A percentile compares a stretch with the other conserved stretches of the same genome.
Evolutionary conservation across 92 coral and sea anemone genomes (phyloP).

Genomic region (Virgularia gustaviana): DNA sequence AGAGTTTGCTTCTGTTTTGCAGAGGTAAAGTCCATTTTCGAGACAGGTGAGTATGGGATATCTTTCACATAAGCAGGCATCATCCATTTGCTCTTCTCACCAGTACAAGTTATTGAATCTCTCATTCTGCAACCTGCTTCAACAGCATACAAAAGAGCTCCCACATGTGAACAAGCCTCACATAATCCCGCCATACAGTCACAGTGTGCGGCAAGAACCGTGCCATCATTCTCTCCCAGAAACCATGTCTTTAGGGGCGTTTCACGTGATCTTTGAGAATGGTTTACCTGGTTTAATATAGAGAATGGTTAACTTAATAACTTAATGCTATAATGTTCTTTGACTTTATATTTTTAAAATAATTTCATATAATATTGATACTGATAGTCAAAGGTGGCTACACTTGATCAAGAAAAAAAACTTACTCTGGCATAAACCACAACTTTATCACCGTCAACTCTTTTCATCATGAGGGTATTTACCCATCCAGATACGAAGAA

Average conservation of each 20-base stretch:
- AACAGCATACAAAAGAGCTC: conserved; percentile 12
- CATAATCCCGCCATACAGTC: conserved; percentile 55
- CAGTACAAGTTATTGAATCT: conserved; percentile 38
- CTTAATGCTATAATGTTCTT: not conserved
- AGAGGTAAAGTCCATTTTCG: conserved; percentile 20
- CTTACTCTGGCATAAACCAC: conserved; percentile 51
- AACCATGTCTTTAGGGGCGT: conserved; percentile 56
- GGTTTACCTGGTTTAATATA: no score
- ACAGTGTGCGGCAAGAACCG: conserved; percentile 54
- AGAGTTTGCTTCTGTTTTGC: conserved; percentile 21
- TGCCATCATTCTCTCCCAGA: conserved; percentile 41
- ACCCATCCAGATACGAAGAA: conserved; percentile 69
- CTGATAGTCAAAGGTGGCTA: not conserved
- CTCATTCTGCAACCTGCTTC: conserved; percentile 32
- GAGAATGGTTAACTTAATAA: not conserved
- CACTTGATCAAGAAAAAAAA: conserved; percentile 42
- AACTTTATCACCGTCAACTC: conserved; percentile 30
- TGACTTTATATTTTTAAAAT: not conserved
- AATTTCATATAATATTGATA: not conserved
- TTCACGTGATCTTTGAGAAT: conserved; percentile 52
- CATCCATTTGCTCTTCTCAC: conserved; percentile 39
- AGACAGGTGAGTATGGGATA: conserved; percentile 29
- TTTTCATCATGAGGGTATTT: conserved; percentile 29
- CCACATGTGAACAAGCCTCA: conserved; percentile 5
- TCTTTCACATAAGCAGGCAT: conserved; percentile 24